phyloP scores from a whole-genome alignment of 2,888 invertebrate species.

The Cabera pusaria region DNA sequence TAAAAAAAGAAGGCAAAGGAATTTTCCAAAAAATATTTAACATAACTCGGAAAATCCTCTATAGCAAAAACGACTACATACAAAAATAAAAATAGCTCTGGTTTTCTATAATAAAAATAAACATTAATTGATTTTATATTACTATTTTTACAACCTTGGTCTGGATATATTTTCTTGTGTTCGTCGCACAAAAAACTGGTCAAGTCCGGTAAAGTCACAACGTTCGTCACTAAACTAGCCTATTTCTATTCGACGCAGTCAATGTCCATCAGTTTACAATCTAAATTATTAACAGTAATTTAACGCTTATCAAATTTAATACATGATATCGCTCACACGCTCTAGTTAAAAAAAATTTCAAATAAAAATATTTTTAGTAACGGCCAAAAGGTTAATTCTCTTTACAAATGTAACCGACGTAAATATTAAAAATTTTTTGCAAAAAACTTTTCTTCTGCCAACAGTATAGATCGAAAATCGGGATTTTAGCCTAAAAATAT shows the following conservation, averaged over 20 bases:
- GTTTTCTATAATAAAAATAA: too few species aligned
- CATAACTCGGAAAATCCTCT: too few species aligned
- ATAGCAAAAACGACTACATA: conserved; percentile 12
- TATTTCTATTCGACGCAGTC: conserved; percentile 54
- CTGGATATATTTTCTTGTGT: conserved; percentile 43
- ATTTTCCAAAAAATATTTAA: too few species aligned
- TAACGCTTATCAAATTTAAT: conserved; percentile 68
- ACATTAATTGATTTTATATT: too few species aligned
- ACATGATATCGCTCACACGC: conserved; percentile 44
- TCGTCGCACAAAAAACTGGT: conserved; percentile 51
- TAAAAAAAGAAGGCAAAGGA: too few species aligned
- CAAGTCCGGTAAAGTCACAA: conserved; percentile 50
- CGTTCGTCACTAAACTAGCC: conserved; percentile 47
- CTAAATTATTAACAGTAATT: conserved; percentile 60
- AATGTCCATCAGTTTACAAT: conserved; percentile 42
- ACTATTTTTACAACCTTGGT: conserved; percentile 64
- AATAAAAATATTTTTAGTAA: conserved; percentile 76
- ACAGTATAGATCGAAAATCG: conserved; percentile 72
- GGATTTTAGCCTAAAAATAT: conserved; percentile 77
- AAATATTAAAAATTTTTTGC: conserved; percentile 81
- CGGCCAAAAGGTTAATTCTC: conserved; percentile 75
- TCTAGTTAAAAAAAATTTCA: conserved; percentile 61
- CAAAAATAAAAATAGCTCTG: conserved; percentile 26
- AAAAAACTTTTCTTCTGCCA: conserved; percentile 72
- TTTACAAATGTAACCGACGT: conserved; percentile 79